phyloP scores from a whole-genome alignment of 2,888 invertebrate genomes.

The Standfussiana lucernea region DNA sequence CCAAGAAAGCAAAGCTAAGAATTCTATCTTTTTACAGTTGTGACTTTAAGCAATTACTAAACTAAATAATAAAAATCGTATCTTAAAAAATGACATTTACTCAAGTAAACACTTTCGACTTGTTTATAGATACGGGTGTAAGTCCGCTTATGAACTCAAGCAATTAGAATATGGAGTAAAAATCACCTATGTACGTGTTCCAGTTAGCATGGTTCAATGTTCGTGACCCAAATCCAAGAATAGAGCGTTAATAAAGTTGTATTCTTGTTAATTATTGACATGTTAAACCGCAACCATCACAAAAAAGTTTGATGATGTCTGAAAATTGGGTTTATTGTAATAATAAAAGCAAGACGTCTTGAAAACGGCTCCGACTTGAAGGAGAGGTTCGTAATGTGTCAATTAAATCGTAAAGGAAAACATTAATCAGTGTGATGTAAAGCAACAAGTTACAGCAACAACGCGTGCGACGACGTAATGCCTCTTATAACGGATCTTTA shows the following conservation, averaged over 20 bases:
- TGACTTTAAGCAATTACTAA: no score
- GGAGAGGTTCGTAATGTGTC: constrained; percentile 68
- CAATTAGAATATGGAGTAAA: constrained; percentile 71
- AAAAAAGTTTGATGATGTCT: constrained; percentile 72
- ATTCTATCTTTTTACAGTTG: no score
- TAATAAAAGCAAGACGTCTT: constrained; percentile 69
- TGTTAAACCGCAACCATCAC: constrained; percentile 76
- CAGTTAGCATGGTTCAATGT: constrained; percentile 65
- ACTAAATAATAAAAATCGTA: no score
- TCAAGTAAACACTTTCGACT: no score
- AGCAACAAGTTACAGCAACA: constrained; percentile 52
- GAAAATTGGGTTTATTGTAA: constrained; percentile 78
- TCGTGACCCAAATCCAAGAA: constrained; percentile 74
- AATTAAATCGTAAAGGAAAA: constrained; percentile 72
- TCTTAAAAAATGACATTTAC: no score
- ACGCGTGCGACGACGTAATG: constrained; percentile 16
- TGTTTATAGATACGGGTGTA: no score
- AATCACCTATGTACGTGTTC: constrained; percentile 64
- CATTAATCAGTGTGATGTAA: constrained; percentile 69
- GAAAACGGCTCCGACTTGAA: constrained; percentile 57
- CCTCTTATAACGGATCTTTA: constrained; percentile 29
- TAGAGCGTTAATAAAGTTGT: constrained; percentile 72
- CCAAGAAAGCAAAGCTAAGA: no score
- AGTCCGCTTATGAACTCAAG: constrained; percentile 58
- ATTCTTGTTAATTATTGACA: constrained; percentile 72